Evolutionary conservation across 2,888 invertebrate species (phyloP), one percentile per base, ranked within the genome.

Genomic region (Eristalinus aeneus): DNA sequence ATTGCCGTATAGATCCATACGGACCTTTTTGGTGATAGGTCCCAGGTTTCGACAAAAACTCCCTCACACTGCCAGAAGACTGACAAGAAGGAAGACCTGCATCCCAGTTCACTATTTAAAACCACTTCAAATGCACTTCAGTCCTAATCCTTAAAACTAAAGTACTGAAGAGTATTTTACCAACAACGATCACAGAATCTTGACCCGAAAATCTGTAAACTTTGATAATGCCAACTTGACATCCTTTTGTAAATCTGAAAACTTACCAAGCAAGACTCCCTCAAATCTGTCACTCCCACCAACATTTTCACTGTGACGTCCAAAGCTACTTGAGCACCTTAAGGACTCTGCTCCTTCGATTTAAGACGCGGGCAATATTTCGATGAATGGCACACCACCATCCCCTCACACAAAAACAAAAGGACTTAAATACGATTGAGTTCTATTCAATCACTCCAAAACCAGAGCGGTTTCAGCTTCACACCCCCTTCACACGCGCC

Each of bases 361-460:
- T 71, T 56, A 71, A 39, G 80, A 80, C 56, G 75, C 68, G 71
- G 75, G 67, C 27, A 72, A 72, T 67, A 72, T 76, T 72, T 76
- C 68, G 76, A 63, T 76, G 68, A 80, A 85, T 80, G 65, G 16
- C 8, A 32, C 68, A 53, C 76, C 34, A 39, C 69, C 46, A 27
- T 67, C 60, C 16, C 64, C 61, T 81, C 53, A 67, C 31, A 61
- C 46, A 64, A 75, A 76, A 61, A 72, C 39, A 77, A n/a, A n/a
- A n/a, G 20, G 20, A 22, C 54, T 61, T 36, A 61, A 67, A 72
- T 73, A 67, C 61, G 67, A 75, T 80, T 68, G 67, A 76, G 68
- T 60, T 76, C 63, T 63, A 63, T 68, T 39, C 46, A 23, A 83
- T 68, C 56, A 63, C 56, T 61, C 60, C 39, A 69, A 78, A 73